Base-by-base conservation (phyloP, 2,113 vertebrate species). In the Chionomys nivalis region DNA sequence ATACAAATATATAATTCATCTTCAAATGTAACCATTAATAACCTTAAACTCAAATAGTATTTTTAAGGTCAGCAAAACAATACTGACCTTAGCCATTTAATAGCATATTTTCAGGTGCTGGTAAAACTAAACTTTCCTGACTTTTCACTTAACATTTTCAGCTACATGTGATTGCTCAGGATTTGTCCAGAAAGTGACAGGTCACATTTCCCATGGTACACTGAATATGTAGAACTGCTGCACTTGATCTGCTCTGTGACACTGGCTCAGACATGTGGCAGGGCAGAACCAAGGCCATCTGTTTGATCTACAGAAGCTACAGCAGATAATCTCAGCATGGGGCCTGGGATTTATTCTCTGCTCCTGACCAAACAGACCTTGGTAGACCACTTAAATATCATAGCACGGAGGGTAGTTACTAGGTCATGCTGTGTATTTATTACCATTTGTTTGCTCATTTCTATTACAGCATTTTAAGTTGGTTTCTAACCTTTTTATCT, bases 161-260 rank as follows among this genome's bases (percentile, higher is more conserved):
- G 17, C 91, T 90, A 47, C 28, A 92, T 61, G 42, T 49, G 79
- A 95, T 88, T 93, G 92, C 90, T 24, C 75, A 95, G 81, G 44
- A 90, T 77, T 94, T 96, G 76, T 82, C 24, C 75, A 92, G 87
- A 90, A 96, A 90, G 47, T 90, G 96, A 82, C 83, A 90, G 61
- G 42, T 96, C 88, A 92, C 11, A 92, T 88, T 82, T 96, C n/a
- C 93, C 72, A 68, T 4, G 85, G 65, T 68, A 31, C n/a, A 5
- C 17, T 93, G 68, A 91, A 90, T 88, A 90, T 86, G 47, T 78
- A 66, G 75, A 89, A 76, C 65, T 47, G 78, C 42, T 96, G 12
- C 77, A 70, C 87, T 72, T 91, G 70, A 85, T 90, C 44, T 95
- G 65, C 52, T 72, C 58, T 94, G 70, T 86, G 92, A 93, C 73